A percentile compares a stretch with the other conserved stretches of the same genome.
These are phyloP conservation scores for Acanthurus leucopareius DNA, from an alignment of 2,797 vertebrate species.

Conservation along the genomic window DNA sequence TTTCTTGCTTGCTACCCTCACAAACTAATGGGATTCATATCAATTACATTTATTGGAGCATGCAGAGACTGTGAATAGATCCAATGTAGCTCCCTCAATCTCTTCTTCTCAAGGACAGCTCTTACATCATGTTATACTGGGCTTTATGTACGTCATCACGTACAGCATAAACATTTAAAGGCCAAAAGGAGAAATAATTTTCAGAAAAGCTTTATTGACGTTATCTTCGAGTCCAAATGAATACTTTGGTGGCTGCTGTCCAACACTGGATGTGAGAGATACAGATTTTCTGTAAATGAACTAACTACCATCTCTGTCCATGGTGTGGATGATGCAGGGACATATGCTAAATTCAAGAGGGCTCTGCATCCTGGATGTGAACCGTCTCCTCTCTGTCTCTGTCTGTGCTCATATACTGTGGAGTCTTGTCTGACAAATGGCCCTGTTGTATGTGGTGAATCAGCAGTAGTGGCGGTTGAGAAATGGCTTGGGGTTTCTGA, in stretches of 20 bases:
- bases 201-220: conserved; percentile 6
- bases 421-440: conserved; percentile 76
- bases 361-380: conserved; percentile 50
- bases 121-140: conserved; percentile 2
- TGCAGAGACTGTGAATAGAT: background rate
- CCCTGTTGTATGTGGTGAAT: conserved; percentile 71
- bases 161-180: conserved; percentile 22
- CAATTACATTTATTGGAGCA: conserved; percentile 9
- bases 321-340: conserved; percentile 8
- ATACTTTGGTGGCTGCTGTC: background rate
- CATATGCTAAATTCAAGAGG: conserved; percentile 19
- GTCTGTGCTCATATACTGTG: conserved; percentile 37
- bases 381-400: conserved; percentile 37
- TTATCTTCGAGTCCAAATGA: conserved; percentile 19
- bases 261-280: conserved; percentile 24
- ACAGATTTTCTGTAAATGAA: conserved; percentile 30
- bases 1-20: conserved; percentile 3
- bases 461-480: conserved; percentile 70
- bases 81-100: background rate
- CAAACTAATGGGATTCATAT: background rate
- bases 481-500: conserved; percentile 61
- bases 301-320: conserved; percentile 15
- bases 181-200: conserved; percentile 16
- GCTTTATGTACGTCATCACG: background rate
- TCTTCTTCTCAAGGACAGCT: conserved; percentile 24